Base-by-base conservation (phyloP, 2,888 invertebrate genomes). In the Diaperis boleti region DNA sequence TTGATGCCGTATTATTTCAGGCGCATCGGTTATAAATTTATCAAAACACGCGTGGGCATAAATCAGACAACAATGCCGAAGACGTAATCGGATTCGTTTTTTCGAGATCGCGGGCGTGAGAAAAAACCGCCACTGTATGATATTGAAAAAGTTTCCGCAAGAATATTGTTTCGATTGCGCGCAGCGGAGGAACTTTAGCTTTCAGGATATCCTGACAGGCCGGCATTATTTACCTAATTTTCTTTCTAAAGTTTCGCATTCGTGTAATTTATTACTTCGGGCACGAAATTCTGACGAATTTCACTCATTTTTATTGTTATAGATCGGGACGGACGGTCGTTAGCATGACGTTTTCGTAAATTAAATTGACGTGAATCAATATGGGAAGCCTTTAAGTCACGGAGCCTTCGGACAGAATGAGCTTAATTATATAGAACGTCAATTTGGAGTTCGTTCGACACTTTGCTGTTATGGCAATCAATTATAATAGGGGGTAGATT, bases 371-470 rank as follows among this genome's bases (percentile, higher is more conserved):
- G 13, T 8, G 44, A 44, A 56, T 56, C 55, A 33, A 56, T 56
- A 56, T n/a, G n/a, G 14, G 31, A 55, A 55, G 42, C 18, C 55
- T 41, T 22, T 10, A 50, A 50, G 33, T 41, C 26, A 31, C 14
- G 31, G 14, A 10, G 29, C 39, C 44, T 37, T 50, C 50, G 17
- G 13, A n/a, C 13, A 44, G 42, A 56, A 44, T 44, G 17, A 56
- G 55, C 55, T 56, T 41, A 33, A 56, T 56, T 56, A 56, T 56
- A 44, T 18, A 31, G 55, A 52, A 56, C 42, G 44, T 56, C 55
- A 18, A 15, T 35, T 44, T 33, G 14, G 44, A 44, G 33, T 42
- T 56, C 55, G 44, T 56, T 42, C 8, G 6, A 22, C 54, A 18
- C 1, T 35, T 54, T 26, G 54, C 29, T 55, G 10, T 44, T 35